A percentile compares a stretch with the other conserved stretches of the same genome.
These are phyloP conservation scores for Eupithecia abbreviata DNA, from an alignment of 2,888 invertebrate species.

Conservation along the genomic window DNA sequence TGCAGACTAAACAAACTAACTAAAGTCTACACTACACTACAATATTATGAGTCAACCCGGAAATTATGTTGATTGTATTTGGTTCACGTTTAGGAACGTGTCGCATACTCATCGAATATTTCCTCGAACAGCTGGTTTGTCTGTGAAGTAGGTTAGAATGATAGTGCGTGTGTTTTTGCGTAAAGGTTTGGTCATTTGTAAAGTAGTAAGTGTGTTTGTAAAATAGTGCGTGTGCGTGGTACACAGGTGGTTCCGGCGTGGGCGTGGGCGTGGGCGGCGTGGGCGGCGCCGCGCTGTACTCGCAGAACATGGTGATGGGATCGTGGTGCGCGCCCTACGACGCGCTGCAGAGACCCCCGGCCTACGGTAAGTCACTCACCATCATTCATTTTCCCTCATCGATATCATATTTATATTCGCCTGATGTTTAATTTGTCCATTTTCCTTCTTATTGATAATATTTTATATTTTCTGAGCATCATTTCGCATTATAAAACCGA, in stretches of 20 bases:
- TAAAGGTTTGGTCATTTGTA: neutral
- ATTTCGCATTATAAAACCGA: neutral
- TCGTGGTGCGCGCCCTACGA: constrained; percentile 91
- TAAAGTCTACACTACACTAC: neutral
- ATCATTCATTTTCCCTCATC: neutral
- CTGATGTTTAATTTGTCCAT: neutral
- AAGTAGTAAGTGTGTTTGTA: neutral
- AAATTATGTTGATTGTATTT: neutral
- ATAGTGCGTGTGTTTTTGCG: neutral
- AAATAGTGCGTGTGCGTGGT: constrained; percentile 4
- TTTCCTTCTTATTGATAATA: neutral
- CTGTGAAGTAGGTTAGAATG: neutral
- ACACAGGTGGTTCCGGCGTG: constrained; percentile 57
- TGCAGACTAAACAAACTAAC: neutral
- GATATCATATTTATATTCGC: neutral
- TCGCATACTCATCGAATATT: neutral
- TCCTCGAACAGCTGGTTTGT: neutral
- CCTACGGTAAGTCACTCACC: constrained; percentile 85
- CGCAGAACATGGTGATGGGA: constrained; percentile 90
- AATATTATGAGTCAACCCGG: neutral
- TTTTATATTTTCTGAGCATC: neutral
- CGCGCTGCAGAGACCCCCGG: constrained; percentile 92
- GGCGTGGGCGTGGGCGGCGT: constrained; percentile 70
- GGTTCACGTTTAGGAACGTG: neutral
- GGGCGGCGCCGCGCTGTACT: constrained; percentile 87